Percentiles rank a stretch among this genome's conserved stretches.
Evolutionary conservation across 1,140 invertebrate species (phyloP).

Genomic region (Cherax quadricarinatus): DNA sequence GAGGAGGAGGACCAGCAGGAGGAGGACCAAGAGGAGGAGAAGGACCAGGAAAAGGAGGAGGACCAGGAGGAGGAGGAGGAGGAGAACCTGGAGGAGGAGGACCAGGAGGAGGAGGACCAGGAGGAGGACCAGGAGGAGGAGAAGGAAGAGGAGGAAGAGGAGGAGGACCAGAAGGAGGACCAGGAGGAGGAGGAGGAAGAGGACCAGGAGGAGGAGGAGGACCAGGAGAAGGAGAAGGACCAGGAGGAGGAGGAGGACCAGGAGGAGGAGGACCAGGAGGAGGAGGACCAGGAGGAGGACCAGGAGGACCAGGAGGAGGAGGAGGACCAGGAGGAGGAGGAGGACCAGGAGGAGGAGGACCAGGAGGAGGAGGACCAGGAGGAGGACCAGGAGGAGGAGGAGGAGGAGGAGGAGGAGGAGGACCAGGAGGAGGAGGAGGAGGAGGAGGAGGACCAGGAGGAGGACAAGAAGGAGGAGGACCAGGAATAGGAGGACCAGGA

Average conservation of each 20-base stretch:
- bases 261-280: neutral
- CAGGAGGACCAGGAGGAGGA: neutral
- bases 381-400: neutral
- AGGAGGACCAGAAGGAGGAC: too few species aligned
- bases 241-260: neutral
- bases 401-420: neutral
- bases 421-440: neutral
- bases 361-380: neutral
- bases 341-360: neutral
- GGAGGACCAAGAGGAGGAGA: too few species aligned
- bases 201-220: neutral
- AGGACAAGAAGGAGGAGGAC: too few species aligned
- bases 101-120: too few species aligned
- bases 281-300: neutral
- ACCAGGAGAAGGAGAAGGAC: neutral
- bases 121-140: too few species aligned
- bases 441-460: neutral
- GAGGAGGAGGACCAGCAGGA: slow-evolving; percentile 4
- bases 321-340: neutral
- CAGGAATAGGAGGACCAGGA: too few species aligned
- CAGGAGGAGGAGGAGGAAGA: too few species aligned
- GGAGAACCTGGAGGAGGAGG: too few species aligned
- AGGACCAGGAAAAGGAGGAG: too few species aligned
- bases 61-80: neutral
- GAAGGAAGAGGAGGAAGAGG: too few species aligned